Percentiles rank a stretch among this genome's conserved stretches.
phyloP scores from a whole-genome alignment of 2,113 vertebrate genomes.

The Cololabis saira region DNA sequence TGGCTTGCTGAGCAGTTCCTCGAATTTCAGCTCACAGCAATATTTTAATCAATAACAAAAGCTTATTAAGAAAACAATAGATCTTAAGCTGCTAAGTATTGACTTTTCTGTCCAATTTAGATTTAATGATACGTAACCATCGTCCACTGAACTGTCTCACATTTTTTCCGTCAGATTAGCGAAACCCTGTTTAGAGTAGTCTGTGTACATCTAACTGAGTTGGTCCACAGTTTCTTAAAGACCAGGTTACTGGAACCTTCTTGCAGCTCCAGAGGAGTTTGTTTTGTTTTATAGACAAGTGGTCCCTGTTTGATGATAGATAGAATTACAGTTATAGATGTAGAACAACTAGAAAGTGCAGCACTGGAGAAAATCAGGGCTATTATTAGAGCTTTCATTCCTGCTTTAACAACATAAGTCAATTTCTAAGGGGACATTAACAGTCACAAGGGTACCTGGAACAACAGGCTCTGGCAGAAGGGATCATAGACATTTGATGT shows the following conservation, averaged over 20 bases:
- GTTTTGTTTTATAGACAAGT: constrained; percentile 6
- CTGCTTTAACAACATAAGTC: constrained; percentile 33
- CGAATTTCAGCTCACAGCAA: no score
- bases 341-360: constrained; percentile 15
- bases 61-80: no score
- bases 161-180: not conserved
- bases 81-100: no score
- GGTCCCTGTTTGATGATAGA: constrained; percentile 6
- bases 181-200: not conserved
- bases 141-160: no score
- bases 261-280: constrained; percentile 29
- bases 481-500: constrained; percentile 15
- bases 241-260: constrained; percentile 4
- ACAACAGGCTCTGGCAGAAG: not conserved
- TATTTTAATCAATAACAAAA: no score
- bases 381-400: constrained; percentile 36
- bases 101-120: no score
- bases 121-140: no score
- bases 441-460: not conserved
- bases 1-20: no score
- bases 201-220: not conserved
- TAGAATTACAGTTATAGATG: constrained; percentile 33
- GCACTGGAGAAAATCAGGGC: constrained; percentile 15
- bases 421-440: constrained; percentile 28
- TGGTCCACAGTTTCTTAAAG: constrained; percentile 33